Evolutionary conservation across 2,888 invertebrate species (phyloP).

Genomic region (Pterobdella sp.): DNA sequence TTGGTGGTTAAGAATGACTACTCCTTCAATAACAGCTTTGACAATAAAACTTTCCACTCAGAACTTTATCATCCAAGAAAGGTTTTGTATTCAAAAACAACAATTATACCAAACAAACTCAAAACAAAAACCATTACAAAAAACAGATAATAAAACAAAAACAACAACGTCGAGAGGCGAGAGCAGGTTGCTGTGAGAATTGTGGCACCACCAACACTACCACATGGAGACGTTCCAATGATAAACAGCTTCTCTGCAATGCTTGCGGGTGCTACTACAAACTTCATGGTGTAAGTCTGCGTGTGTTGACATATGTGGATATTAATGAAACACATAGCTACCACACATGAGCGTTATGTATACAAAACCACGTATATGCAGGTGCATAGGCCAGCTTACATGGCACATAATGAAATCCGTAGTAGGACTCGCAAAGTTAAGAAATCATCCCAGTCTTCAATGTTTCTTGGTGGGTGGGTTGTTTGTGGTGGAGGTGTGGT

Average conservation of each 20-base stretch:
- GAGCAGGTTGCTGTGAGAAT: slow-evolving; percentile 23
- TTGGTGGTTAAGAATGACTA: neutral
- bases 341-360: neutral
- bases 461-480: neutral
- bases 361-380: neutral
- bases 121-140: slow-evolving; percentile 1
- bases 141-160: neutral
- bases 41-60: no score
- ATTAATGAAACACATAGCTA: neutral
- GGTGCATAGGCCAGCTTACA: slow-evolving; percentile 22
- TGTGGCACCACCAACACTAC: slow-evolving; percentile 27
- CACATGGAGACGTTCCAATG: slow-evolving; percentile 20
- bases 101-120: neutral
- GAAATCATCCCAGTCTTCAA: neutral
- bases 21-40: neutral
- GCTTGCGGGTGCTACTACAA: slow-evolving; percentile 33
- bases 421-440: slow-evolving; percentile 10
- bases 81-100: no score
- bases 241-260: slow-evolving; percentile 29
- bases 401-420: slow-evolving; percentile 29
- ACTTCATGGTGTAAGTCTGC: slow-evolving; percentile 27
- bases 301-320: neutral
- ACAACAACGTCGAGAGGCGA: slow-evolving; percentile 4
- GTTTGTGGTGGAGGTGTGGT: neutral
- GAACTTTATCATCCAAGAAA: no score